Conservation (phyloP, 2,113 vertebrate genomes). For the Nerophis lumbriciformis region DNA sequence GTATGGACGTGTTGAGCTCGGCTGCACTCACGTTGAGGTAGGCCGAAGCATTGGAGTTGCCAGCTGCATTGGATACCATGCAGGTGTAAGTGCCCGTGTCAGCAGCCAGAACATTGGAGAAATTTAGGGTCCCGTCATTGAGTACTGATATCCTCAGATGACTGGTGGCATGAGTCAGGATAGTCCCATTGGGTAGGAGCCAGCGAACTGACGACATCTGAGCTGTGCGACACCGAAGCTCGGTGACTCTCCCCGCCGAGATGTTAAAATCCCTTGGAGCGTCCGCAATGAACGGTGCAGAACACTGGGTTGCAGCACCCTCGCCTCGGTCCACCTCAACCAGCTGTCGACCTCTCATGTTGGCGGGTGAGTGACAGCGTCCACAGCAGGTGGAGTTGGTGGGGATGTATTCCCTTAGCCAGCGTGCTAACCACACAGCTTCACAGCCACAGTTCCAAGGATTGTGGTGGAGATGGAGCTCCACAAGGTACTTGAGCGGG, state of each 20-base stretch:
- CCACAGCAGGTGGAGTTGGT: constrained; percentile 97
- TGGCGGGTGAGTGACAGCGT: constrained; percentile 86
- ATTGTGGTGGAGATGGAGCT: constrained; percentile 95
- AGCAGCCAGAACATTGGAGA: constrained; percentile 84
- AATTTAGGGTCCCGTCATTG: constrained; percentile 93
- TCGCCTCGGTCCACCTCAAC: constrained; percentile 91
- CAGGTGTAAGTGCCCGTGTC: constrained; percentile 95
- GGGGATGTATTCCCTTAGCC: constrained; percentile 92
- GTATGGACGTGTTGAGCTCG: constrained; percentile 94
- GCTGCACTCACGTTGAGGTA: constrained; percentile 95
- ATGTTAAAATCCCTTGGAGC: constrained; percentile 92
- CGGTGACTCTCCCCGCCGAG: constrained; percentile 89
- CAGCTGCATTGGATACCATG: constrained; percentile 97
- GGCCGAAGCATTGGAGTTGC: constrained; percentile 94
- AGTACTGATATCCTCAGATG: constrained; percentile 88
- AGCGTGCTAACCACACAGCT: constrained; percentile 91
- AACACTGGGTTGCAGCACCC: constrained; percentile 85
- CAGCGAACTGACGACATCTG: constrained; percentile 91
- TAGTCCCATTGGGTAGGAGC: constrained; percentile 89
- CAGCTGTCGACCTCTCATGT: constrained; percentile 88
- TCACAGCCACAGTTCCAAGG: constrained; percentile 97
- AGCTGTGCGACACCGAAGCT: constrained; percentile 88
- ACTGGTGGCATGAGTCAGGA: constrained; percentile 89
- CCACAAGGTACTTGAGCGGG: constrained; percentile 88
- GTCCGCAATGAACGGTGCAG: constrained; percentile 92